These are phyloP conservation scores for Masticophis lateralis DNA, from an alignment of 2,797 vertebrate genomes.

Conservation along the genomic window DNA sequence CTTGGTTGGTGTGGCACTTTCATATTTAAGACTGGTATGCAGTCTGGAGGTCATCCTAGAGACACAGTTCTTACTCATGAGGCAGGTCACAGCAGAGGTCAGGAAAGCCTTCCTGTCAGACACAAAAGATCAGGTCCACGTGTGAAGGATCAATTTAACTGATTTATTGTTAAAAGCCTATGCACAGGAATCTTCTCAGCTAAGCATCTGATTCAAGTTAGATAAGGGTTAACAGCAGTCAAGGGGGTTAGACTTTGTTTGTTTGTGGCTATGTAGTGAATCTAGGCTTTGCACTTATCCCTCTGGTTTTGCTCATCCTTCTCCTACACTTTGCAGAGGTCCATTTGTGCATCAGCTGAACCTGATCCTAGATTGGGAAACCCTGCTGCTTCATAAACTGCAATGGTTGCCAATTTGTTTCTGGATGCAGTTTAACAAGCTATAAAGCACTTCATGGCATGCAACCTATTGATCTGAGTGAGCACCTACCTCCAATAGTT, in stretches of 20 bases:
- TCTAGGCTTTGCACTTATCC: too few relatives aligned
- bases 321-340: neutral
- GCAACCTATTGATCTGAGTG: neutral
- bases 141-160: too few relatives aligned
- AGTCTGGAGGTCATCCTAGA: neutral
- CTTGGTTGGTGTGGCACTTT: neutral
- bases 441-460: neutral
- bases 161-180: too few relatives aligned
- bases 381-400: neutral
- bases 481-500: neutral
- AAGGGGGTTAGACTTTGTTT: too few relatives aligned
- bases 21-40: neutral
- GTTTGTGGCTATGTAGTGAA: too few relatives aligned
- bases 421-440: neutral
- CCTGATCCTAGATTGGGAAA: neutral
- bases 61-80: neutral
- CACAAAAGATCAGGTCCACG: too few relatives aligned
- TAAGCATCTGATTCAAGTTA: too few relatives aligned
- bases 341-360: neutral
- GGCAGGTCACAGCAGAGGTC: neutral
- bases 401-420: neutral
- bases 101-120: neutral
- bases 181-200: too few relatives aligned
- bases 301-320: too few relatives aligned
- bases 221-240: too few relatives aligned